Evolutionary conservation across 2,113 vertebrate genomes (phyloP).

Genomic region (cat (Felis catus)): F.catus_Fca126_mat1.0 CM031420.1:133428501-133429000

Average conservation of each 20-base stretch:
- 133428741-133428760: neutral
- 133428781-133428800: neutral
- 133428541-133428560: neutral
- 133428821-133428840: slow-evolving; percentile 15
- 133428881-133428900: neutral
- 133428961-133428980: neutral
- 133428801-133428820: neutral
- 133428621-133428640: neutral
- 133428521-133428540: no score
- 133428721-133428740: neutral
- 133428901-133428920: neutral
- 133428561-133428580: neutral
- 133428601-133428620: neutral
- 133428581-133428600: neutral
- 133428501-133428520: no score
- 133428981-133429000: neutral
- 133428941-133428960: no score
- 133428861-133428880: neutral
- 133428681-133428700: neutral
- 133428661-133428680: neutral
- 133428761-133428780: neutral
- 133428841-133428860: neutral
- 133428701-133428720: neutral
- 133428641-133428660: neutral
- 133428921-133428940: neutral